These are phyloP conservation scores for Champsocephalus esox DNA, from an alignment of 2,797 vertebrate genomes.

Conservation along the genomic window DNA sequence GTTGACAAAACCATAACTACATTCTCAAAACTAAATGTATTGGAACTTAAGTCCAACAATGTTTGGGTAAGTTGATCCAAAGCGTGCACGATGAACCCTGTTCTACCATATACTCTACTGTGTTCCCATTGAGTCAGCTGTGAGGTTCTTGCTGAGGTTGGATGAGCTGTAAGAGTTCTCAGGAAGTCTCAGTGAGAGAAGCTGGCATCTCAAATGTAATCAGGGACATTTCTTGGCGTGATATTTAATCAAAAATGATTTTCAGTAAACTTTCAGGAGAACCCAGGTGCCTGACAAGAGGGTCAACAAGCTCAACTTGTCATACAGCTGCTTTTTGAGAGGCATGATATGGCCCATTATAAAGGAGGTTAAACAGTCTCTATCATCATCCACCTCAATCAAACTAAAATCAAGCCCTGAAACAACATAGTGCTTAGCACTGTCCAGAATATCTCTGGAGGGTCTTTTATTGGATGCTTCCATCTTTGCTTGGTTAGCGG, in stretches of 20 bases:
- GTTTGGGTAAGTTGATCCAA: neutral
- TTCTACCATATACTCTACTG: neutral
- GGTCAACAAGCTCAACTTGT: slow-evolving; percentile 32
- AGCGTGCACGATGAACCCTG: neutral
- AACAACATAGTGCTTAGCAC: slow-evolving; percentile 13
- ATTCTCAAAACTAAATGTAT: neutral
- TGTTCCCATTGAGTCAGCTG: slow-evolving; percentile 10
- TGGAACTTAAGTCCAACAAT: neutral
- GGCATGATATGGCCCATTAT: slow-evolving; percentile 5
- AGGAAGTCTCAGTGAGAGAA: slow-evolving; percentile 8
- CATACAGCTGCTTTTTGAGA: slow-evolving; percentile 2
- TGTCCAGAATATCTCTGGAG: slow-evolving; percentile 12
- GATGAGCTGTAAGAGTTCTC: neutral
- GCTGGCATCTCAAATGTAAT: slow-evolving; percentile 26
- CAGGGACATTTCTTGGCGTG: slow-evolving; percentile 4
- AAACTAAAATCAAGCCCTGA: slow-evolving; percentile 20
- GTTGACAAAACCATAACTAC: neutral
- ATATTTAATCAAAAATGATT: slow-evolving; percentile 22
- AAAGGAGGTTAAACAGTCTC: slow-evolving; percentile 25
- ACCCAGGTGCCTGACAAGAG: slow-evolving; percentile 5
- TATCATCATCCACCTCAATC: slow-evolving; percentile 19
- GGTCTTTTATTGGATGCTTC: slow-evolving; percentile 13
- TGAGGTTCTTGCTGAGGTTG: neutral
- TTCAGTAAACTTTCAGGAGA: slow-evolving; percentile 4
- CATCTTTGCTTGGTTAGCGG: slow-evolving; percentile 2